Evolutionary conservation across 1,140 invertebrate species (phyloP), one percentile per base, ranked within the genome.

Genomic region (Anthonomus grandis): DNA sequence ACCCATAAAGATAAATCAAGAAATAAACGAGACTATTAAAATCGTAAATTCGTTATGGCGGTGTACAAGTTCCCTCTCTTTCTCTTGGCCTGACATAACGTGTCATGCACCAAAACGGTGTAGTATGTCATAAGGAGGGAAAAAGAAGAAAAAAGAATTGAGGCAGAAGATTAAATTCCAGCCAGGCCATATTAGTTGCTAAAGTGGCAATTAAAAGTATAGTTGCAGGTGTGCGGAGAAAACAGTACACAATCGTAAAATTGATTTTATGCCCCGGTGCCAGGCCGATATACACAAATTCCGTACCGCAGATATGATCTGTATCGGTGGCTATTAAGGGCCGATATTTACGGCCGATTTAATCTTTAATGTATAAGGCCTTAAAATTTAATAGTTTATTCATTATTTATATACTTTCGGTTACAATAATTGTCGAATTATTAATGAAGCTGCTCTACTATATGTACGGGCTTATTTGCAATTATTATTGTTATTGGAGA

Each of bases 331-430:
- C 60, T 56, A 64, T 65, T 64, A 62, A 55, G 51, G 57, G 44
- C 57, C 53, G 54, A 57, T 56, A 64, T 65, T 65, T 64, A 65
- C 63, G 57, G 54, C 54, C 51, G 62, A 67, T 65, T 67, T 65
- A 65, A 67, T 67, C 65, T 64, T 50, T 65, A 65, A 65, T 62
- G 57, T 62, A 64, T 62, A 61, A 60, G 53, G 60, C 57, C 64
- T 67, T 62, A 67, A 67, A 64, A 52, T 67, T 65, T 67, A 62
- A 67, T 65, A 65, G 64, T 63, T 58, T 59, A 62, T 60, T 64
- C 59, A 62, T 65, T 65, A 64, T 65, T 62, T 62, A 51, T 51
- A 57, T 49, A 57, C 47, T 57, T 49, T 51, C 22, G 21, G 37
- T 21, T 34, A 46, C 25, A 56, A 62, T 56, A 57, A 34, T 50